phyloP scores from a whole-genome alignment of 2,797 vertebrate species.

The Bucorvus abyssinicus region DNA sequence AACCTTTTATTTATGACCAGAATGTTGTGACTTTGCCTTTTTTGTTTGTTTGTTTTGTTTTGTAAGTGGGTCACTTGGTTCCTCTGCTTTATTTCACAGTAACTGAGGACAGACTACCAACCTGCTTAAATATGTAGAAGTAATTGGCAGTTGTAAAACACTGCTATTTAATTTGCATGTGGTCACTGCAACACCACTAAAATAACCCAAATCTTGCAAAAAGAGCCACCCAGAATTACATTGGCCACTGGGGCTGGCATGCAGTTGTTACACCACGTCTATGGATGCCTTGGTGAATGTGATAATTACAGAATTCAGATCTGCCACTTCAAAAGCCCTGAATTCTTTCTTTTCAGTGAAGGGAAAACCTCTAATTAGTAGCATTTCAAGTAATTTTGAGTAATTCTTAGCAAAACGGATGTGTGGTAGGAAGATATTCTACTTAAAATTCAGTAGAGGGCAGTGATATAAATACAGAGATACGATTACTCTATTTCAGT shows the following conservation, averaged over 20 bases:
- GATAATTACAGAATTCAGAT: background rate
- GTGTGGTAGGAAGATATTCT: fast-evolving
- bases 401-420: background rate
- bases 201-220: background rate
- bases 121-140: background rate
- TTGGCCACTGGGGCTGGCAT: background rate
- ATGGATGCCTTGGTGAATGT: background rate
- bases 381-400: background rate
- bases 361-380: background rate
- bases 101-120: background rate
- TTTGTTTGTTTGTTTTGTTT: background rate
- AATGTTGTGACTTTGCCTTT: background rate
- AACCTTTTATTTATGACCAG: background rate
- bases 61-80: background rate
- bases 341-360: background rate
- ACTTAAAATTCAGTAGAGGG: background rate
- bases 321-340: background rate
- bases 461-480: background rate
- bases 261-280: background rate
- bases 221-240: background rate
- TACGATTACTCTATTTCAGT: background rate
- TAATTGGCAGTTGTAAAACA: background rate
- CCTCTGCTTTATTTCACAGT: background rate
- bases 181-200: background rate
- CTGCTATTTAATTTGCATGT: background rate